A percentile compares a stretch with the other conserved stretches of the same genome.
Conservation (phyloP, 2,797 vertebrate genomes). For the Manis javanica region DNA sequence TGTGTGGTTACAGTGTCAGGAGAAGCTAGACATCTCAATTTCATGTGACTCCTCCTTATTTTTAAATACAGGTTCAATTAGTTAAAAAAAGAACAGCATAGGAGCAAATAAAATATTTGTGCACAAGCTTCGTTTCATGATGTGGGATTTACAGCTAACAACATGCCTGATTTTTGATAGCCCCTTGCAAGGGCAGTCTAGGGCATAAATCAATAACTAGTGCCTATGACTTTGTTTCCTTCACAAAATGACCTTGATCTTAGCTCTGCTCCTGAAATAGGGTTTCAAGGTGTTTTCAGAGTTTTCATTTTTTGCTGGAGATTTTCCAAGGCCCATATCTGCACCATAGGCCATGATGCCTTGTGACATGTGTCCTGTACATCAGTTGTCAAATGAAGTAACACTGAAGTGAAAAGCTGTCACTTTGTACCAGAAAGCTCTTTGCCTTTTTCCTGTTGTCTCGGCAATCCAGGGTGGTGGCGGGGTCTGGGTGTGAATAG, state of each 20-base stretch:
- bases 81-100: not conserved
- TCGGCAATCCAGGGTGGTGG: not conserved
- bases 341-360: not conserved
- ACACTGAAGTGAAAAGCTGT: conserved; percentile 32
- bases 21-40: not conserved
- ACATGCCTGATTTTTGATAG: not conserved
- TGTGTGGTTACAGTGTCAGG: not conserved
- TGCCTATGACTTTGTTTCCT: not conserved
- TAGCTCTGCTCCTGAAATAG: conserved; percentile 9
- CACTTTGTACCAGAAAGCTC: not conserved
- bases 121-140: not conserved
- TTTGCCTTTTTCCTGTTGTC: conserved; percentile 19
- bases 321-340: not conserved
- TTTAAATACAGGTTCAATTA: not conserved
- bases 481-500: not conserved
- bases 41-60: not conserved
- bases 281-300: conserved; percentile 10
- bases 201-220: conserved; percentile 9
- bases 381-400: conserved; percentile 31
- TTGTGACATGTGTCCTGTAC: not conserved
- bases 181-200: not conserved
- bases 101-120: not conserved
- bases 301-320: not conserved
- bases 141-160: not conserved
- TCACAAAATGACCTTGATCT: conserved; percentile 39